phyloP scores from a whole-genome alignment of 2,888 invertebrate genomes.

The Diarsia mendica region DNA sequence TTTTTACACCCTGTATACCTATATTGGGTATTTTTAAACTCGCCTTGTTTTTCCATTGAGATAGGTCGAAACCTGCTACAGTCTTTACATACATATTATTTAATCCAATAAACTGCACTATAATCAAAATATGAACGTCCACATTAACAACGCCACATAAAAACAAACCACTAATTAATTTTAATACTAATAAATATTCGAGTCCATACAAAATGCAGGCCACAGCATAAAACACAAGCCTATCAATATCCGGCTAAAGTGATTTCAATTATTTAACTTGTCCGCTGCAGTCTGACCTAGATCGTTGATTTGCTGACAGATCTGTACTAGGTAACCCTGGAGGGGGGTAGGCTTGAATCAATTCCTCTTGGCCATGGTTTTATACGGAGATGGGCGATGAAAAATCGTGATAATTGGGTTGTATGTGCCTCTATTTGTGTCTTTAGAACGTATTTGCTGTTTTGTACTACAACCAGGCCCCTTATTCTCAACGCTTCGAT shows the following conservation, averaged over 20 bases:
- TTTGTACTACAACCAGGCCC: too few relatives aligned
- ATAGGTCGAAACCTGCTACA: not conserved
- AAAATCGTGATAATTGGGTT: slow-evolving; percentile 16
- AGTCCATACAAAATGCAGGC: slow-evolving; percentile 39
- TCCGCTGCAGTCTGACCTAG: slow-evolving; percentile 74
- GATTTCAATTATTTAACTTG: slow-evolving; percentile 79
- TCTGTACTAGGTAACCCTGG: slow-evolving; percentile 52
- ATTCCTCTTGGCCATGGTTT: slow-evolving; percentile 36
- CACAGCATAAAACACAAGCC: slow-evolving; percentile 29
- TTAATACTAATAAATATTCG: slow-evolving; percentile 37
- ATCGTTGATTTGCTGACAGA: slow-evolving; percentile 71
- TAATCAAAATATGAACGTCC: not conserved
- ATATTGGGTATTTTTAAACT: not conserved
- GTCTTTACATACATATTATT: not conserved
- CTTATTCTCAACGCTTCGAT: too few relatives aligned
- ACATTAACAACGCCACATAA: slow-evolving; percentile 14
- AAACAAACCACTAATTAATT: slow-evolving; percentile 41
- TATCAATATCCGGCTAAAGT: slow-evolving; percentile 63
- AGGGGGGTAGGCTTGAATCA: slow-evolving; percentile 23
- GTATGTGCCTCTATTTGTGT: not conserved
- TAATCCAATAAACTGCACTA: not conserved
- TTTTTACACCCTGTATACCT: too few relatives aligned
- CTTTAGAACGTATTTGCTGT: not conserved
- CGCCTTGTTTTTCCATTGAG: not conserved
- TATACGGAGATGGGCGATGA: slow-evolving; percentile 21